Evolutionary conservation across 1,140 invertebrate genomes (phyloP), one percentile per base, ranked within the genome.

Genomic region (Gryon sp.): DNA sequence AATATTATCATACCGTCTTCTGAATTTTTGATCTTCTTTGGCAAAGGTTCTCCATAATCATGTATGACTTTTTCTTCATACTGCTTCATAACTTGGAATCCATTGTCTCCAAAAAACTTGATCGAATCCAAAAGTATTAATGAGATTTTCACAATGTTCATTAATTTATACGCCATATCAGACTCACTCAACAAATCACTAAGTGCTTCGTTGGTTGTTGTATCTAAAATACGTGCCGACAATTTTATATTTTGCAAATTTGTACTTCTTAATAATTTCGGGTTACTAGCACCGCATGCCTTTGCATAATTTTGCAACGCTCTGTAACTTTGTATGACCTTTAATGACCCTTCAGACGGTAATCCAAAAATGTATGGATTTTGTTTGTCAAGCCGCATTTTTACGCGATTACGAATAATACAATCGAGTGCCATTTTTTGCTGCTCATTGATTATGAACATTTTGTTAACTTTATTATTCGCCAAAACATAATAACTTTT

Each of bases 291-390:
- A 0, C 20, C 20, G 8, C 41, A 45, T 11, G 12, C 5, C 6
- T 26, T 0, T 2, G 11, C n/a, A 45, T 14, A 45, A 7, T 26
- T 45, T 15, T 15, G 12, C 20, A 45, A 15, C 1, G 15, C 18
- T 40, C 4, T 2, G 6, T 11, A 6, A 9, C n/a, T 1, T 9
- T 40, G 2, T 1, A 40, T 19, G 6, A n/a, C 5, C 14, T 28
- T 45, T 26, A 6, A 6, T 34, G 32, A 34, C 32, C 32, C 11
- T 34, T 1, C 6, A 1, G 11, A 12, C 5, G 5, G 5, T 2
- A 2, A 5, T 4, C 20, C 41, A 26, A 50, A 50, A 20, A 20
- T 9, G n/a, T 34, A 50, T 8, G 46, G 46, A 20, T 50, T 50
- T 2, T 19, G 4, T 4, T 34, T 16, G 1, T 4, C 5, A 5